These are phyloP conservation scores for Harpagoxenus sublaevis DNA, from an alignment of 2,888 invertebrate species.

Conservation along the genomic window DNA sequence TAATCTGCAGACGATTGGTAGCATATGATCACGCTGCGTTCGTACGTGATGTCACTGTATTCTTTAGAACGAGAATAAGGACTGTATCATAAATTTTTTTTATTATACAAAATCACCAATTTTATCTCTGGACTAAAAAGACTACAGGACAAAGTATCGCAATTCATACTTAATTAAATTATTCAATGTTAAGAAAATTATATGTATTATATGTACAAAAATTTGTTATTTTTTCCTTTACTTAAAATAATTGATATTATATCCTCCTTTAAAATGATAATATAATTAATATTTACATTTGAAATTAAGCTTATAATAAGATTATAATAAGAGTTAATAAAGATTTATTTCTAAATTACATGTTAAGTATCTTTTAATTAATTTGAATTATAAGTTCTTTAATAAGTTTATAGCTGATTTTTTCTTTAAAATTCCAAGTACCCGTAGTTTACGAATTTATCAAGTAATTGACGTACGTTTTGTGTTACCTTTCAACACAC, in stretches of 20 bases:
- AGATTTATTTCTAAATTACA: not conserved
- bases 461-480: not conserved
- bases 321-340: not conserved
- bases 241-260: not conserved
- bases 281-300: not conserved
- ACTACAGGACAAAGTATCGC: not conserved
- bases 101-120: not conserved
- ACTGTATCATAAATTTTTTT: not conserved
- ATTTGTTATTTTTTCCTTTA: not conserved
- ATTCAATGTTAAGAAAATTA: not conserved
- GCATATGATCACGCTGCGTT: not conserved
- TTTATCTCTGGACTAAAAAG: not conserved
- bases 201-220: not conserved
- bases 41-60: too few species aligned
- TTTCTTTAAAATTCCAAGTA: not conserved
- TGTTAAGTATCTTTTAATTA: not conserved
- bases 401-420: not conserved
- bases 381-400: not conserved
- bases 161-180: not conserved
- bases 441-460: not conserved
- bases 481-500: slow-evolving; percentile 11
- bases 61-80: not conserved
- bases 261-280: not conserved
- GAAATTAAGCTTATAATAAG: not conserved
- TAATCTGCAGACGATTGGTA: slow-evolving; percentile 6